Conservation (phyloP, 2,888 invertebrate species). For the Eupeodes luniger region DNA sequence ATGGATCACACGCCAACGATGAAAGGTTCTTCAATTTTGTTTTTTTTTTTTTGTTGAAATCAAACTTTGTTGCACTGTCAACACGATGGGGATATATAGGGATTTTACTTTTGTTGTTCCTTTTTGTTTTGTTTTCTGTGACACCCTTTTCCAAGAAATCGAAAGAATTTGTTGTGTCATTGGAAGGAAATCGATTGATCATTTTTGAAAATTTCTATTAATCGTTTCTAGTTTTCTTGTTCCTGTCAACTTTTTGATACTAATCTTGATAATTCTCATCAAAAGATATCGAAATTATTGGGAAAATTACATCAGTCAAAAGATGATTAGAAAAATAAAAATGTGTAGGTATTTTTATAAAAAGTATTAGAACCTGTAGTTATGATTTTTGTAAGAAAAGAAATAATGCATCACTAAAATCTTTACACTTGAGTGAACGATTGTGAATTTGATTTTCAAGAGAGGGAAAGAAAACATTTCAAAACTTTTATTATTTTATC, state of each 20-base stretch:
- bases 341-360: too few species aligned
- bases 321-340: too few species aligned
- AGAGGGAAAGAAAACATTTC: too few species aligned
- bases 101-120: constrained; percentile 1
- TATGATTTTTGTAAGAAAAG: too few species aligned
- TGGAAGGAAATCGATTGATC: constrained; percentile 61
- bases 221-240: constrained; percentile 35
- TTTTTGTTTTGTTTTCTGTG: not conserved
- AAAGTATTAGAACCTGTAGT: too few species aligned
- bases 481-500: too few species aligned
- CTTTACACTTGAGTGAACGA: too few species aligned
- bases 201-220: constrained; percentile 59
- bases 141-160: constrained; percentile 56
- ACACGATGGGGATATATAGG: constrained; percentile 27
- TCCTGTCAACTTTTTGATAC: constrained; percentile 24
- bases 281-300: not conserved
- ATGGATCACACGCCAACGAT: constrained; percentile 66
- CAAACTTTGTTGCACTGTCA: constrained; percentile 68
- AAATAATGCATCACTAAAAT: too few species aligned
- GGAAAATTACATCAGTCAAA: not conserved
- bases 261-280: constrained; percentile 26
- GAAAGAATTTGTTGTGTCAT: constrained; percentile 35
- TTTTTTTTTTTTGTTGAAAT: not conserved
- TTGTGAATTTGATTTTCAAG: too few species aligned
- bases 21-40: constrained; percentile 51